Evolutionary conservation across 2,113 vertebrate species (phyloP).

Genomic region (Tylochromis polylepis): DNA sequence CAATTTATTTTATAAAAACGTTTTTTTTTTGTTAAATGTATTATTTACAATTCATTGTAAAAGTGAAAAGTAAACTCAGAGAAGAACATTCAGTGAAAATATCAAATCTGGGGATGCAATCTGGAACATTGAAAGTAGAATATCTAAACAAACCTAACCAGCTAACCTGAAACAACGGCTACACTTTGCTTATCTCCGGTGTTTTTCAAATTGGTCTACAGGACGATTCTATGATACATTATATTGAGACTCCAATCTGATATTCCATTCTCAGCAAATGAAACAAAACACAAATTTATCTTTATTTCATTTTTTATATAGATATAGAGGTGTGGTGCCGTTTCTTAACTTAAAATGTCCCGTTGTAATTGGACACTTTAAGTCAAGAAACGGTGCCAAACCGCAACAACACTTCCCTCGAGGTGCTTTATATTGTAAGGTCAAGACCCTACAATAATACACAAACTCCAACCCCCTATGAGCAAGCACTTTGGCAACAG

Average conservation of each 20-base stretch:
- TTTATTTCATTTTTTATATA: background rate
- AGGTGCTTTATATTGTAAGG: fast-evolving
- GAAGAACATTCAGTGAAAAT: too few relatives aligned
- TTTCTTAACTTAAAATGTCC: background rate
- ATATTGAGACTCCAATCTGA: background rate
- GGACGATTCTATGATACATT: background rate
- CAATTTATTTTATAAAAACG: too few relatives aligned
- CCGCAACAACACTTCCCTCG: background rate
- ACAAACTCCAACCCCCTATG: background rate
- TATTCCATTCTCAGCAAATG: background rate
- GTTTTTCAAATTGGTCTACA: background rate
- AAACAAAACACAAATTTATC: background rate
- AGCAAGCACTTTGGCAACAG: background rate
- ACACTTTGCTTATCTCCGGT: too few relatives aligned
- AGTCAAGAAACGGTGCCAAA: background rate
- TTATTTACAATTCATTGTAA: too few relatives aligned
- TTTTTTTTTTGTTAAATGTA: too few relatives aligned
- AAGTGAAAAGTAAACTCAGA: too few relatives aligned
- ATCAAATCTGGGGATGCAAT: too few relatives aligned
- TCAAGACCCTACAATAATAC: background rate
- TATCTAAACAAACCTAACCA: too few relatives aligned
- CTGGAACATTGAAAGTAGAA: too few relatives aligned
- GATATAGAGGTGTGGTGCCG: background rate
- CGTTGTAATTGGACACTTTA: background rate
- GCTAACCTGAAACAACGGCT: too few relatives aligned